A percentile compares a stretch with the other conserved stretches of the same genome.
Conservation (phyloP, 2,888 invertebrate genomes). For the Volucella zonaria region DNA sequence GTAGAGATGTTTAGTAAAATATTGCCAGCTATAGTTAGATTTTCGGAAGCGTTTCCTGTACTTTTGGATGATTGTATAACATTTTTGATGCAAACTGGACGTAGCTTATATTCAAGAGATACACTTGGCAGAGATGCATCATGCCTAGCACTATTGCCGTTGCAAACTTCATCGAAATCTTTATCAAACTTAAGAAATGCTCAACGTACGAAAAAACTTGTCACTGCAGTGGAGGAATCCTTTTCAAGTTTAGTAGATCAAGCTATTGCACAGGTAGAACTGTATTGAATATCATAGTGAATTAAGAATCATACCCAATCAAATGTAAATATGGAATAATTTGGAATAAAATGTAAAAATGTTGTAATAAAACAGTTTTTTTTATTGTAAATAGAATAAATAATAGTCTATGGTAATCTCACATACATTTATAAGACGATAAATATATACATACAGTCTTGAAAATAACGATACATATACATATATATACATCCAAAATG, state of each 20-base stretch:
- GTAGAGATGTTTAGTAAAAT: constrained; percentile 92
- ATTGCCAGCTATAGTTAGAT: constrained; percentile 92
- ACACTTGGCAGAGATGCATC: constrained; percentile 85
- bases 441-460: too few relatives aligned
- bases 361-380: too few relatives aligned
- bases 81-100: constrained; percentile 92
- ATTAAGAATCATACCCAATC: neutral
- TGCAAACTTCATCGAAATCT: constrained; percentile 76
- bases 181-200: constrained; percentile 79
- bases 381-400: too few relatives aligned
- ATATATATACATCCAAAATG: too few relatives aligned
- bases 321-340: neutral
- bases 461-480: too few relatives aligned
- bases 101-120: constrained; percentile 92
- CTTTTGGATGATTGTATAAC: constrained; percentile 94
- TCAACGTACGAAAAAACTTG: constrained; percentile 79
- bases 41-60: constrained; percentile 96
- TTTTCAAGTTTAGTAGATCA: constrained; percentile 84
- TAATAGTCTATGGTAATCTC: too few relatives aligned
- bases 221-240: constrained; percentile 80
- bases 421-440: too few relatives aligned
- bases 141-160: constrained; percentile 80
- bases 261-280: constrained; percentile 86
- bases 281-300: constrained; percentile 83
- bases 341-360: constrained; percentile 5